These are phyloP conservation scores for Phodopus roborovskii DNA, from an alignment of 2,113 vertebrate genomes.

Conservation along the genomic window DNA sequence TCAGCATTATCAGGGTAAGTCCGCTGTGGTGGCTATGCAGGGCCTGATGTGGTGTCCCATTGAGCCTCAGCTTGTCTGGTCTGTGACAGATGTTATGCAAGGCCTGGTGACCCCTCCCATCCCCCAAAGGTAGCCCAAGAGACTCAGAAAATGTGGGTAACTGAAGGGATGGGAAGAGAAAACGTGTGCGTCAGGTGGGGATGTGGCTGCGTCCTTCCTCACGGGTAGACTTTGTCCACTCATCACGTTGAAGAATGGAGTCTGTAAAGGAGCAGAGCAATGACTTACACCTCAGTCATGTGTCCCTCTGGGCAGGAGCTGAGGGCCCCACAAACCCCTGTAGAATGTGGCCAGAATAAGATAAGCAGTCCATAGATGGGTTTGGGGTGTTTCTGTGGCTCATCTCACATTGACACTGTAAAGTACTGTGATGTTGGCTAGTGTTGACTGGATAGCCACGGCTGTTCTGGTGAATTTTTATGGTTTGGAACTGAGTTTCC, in stretches of 20 bases:
- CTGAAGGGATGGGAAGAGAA: background rate
- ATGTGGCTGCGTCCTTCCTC: background rate
- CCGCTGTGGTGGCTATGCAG: too few relatives aligned
- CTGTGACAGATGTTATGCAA: background rate
- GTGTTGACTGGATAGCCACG: rapidly evolving
- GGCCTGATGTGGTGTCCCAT: rapidly evolving
- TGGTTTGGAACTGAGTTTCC: background rate
- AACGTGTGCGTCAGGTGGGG: rapidly evolving
- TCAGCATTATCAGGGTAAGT: background rate
- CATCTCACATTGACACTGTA: background rate
- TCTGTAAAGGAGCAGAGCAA: background rate
- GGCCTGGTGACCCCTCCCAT: too few relatives aligned
- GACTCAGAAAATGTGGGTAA: too few relatives aligned
- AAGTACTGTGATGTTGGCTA: background rate
- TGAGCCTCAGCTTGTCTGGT: background rate
- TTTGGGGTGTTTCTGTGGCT: background rate
- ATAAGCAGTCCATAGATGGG: background rate
- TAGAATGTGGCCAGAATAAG: background rate
- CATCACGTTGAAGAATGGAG: background rate
- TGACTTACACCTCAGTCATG: background rate
- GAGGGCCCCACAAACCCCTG: too few relatives aligned
- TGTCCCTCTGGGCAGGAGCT: background rate
- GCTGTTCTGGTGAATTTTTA: background rate
- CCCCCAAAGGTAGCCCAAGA: background rate
- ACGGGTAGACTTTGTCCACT: rapidly evolving